Evolutionary conservation across 1,140 invertebrate genomes (phyloP).

Genomic region (Triops longicaudatus): DNA sequence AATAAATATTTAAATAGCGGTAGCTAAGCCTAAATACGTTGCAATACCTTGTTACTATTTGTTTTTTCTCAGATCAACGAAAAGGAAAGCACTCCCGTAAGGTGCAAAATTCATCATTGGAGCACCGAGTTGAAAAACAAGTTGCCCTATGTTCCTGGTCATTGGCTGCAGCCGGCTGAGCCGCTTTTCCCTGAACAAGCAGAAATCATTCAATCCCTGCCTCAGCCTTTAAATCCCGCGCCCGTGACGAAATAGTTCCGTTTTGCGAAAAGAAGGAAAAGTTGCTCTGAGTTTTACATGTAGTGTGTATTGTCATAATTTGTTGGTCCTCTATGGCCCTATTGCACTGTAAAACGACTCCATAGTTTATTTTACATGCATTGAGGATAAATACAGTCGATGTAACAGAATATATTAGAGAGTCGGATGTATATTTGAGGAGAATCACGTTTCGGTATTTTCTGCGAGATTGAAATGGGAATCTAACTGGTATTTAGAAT

Average conservation of each 20-base stretch:
- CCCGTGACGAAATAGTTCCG: not conserved
- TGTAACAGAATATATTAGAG: not conserved
- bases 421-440: too few species aligned
- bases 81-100: slow-evolving; percentile 47
- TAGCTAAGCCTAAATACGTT: too few species aligned
- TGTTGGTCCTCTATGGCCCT: not conserved
- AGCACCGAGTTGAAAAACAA: slow-evolving; percentile 32
- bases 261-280: not conserved
- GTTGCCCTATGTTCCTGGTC: slow-evolving; percentile 30
- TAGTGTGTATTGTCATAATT: slow-evolving; percentile 16
- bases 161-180: slow-evolving; percentile 32
- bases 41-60: too few species aligned
- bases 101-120: slow-evolving; percentile 40
- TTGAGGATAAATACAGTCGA: not conserved
- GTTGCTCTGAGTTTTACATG: not conserved
- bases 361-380: not conserved
- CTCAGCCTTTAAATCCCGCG: slow-evolving; percentile 3
- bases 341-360: not conserved
- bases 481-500: slow-evolving; percentile 31
- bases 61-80: slow-evolving; percentile 50
- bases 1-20: not conserved
- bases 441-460: not conserved
- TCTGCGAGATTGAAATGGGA: slow-evolving; percentile 32
- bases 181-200: slow-evolving; percentile 37
- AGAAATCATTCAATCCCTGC: slow-evolving; percentile 33